Base-by-base conservation (phyloP, 2,888 invertebrate genomes). In the Priocnemis perturbator region DNA sequence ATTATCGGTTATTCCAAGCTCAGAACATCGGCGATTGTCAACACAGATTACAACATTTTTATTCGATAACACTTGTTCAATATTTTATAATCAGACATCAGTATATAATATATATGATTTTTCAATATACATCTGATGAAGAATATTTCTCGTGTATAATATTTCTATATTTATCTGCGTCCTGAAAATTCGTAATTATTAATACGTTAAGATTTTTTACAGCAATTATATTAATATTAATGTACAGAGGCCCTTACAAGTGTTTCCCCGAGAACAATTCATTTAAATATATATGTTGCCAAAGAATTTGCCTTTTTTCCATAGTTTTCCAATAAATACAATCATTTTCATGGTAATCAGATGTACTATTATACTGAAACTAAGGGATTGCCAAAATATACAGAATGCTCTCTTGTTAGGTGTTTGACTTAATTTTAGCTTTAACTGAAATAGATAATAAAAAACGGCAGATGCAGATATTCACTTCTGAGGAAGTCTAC, bases 71-170 rank as follows among this genome's bases (percentile, higher is more conserved):
- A 84, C 79, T 85, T 83, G 80, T 82, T 82, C 81, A 83, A 86
- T 85, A 83, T 78, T 83, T 86, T 81, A 82, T 83, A 84, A 83
- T 83, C 79, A 84, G 85, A 86, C 85, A 84, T 86, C 80, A 71
- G 86, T 86, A 86, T 86, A 86, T 84, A 85, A 85, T 85, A 85
- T 85, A 85, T 85, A 85, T 84, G 81, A 82, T 85, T 85, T 79
- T 84, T 77, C 82, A 83, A 83, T 85, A 84, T 84, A 84, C 83
- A 84, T 84, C 77, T 80, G 78, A 78, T 81, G 77, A 82, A 78
- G 82, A 80, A 81, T 84, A 78, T 79, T 74, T 81, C 74, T 81
- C 71, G 68, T 69, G 71, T 77, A 81, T 78, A 74, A 78, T 81
- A 76, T 76, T 76, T 76, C 64, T 73, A 74, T 84, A 74, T 76